Conservation (phyloP, 2,797 vertebrate genomes). For the Cygnus olor region DNA sequence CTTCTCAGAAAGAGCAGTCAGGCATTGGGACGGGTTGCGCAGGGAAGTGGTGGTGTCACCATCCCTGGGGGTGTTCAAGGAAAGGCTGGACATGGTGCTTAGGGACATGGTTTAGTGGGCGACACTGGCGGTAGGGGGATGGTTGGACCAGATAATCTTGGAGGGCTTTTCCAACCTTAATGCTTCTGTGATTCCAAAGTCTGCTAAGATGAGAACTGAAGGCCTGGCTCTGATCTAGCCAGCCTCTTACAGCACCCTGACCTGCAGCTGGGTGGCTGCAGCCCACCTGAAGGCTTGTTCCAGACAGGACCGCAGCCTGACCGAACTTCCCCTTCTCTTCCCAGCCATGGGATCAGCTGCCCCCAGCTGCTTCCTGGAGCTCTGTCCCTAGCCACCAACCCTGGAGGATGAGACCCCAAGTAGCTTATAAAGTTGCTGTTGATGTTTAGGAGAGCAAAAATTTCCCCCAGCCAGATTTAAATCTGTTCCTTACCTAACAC, state of each 20-base stretch:
- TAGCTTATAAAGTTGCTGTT: neutral
- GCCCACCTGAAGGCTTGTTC: neutral
- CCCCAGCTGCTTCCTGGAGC: neutral
- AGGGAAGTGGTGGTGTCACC: too few species aligned
- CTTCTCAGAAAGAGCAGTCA: too few species aligned
- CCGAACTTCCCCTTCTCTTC: neutral
- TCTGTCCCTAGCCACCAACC: accelerated
- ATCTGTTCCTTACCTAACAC: neutral
- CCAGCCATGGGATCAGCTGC: neutral
- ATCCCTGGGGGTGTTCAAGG: too few species aligned
- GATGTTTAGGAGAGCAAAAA: neutral
- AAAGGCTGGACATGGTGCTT: too few species aligned
- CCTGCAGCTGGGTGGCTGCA: neutral
- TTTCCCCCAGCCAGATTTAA: neutral
- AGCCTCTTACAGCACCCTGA: neutral
- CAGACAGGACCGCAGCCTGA: neutral
- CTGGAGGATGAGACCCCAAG: neutral
- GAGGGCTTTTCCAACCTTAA: too few species aligned
- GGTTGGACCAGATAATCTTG: too few species aligned
- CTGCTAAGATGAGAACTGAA: neutral
- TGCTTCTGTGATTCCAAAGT: neutral
- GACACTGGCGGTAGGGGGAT: too few species aligned
- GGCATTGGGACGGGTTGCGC: too few species aligned
- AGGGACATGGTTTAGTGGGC: too few species aligned
- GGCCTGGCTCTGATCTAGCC: neutral